Conservation (phyloP, 2,888 invertebrate genomes). For the Lycophotia porphyrea region DNA sequence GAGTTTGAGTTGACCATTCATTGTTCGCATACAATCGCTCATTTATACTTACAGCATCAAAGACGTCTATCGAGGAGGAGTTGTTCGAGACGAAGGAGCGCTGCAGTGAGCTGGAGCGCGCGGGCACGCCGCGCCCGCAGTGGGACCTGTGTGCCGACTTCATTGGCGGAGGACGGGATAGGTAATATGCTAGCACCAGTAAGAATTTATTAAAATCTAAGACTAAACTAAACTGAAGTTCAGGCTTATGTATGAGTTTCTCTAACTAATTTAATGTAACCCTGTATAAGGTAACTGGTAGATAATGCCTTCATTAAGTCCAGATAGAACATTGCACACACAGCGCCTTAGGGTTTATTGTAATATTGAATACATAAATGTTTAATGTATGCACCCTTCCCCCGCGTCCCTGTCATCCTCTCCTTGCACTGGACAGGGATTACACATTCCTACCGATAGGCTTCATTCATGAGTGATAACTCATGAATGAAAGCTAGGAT, state of each 20-base stretch:
- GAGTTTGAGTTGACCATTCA: too few relatives aligned
- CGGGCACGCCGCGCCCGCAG: constrained; percentile 87
- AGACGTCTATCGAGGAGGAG: constrained; percentile 81
- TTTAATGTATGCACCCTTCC: not conserved
- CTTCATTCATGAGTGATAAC: too few relatives aligned
- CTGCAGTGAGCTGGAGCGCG: constrained; percentile 84
- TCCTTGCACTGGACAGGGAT: not conserved
- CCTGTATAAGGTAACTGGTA: not conserved
- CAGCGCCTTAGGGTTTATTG: not conserved
- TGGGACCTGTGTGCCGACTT: constrained; percentile 89
- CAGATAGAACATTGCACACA: not conserved
- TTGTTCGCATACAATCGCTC: not conserved
- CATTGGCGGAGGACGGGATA: constrained; percentile 86
- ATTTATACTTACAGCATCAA: constrained; percentile 70
- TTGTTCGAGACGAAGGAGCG: constrained; percentile 83
- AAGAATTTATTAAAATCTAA: not conserved
- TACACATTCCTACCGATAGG: too few relatives aligned
- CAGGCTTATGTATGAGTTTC: not conserved
- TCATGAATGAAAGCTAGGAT: not conserved
- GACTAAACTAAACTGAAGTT: not conserved
- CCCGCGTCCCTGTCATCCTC: not conserved
- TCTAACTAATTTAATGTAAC: not conserved
- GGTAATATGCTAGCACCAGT: constrained; percentile 60
- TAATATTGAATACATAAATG: not conserved
- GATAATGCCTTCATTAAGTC: not conserved